Base-by-base conservation (phyloP, 2,113 vertebrate genomes). In the Rhinopithecus roxellana region DNA sequence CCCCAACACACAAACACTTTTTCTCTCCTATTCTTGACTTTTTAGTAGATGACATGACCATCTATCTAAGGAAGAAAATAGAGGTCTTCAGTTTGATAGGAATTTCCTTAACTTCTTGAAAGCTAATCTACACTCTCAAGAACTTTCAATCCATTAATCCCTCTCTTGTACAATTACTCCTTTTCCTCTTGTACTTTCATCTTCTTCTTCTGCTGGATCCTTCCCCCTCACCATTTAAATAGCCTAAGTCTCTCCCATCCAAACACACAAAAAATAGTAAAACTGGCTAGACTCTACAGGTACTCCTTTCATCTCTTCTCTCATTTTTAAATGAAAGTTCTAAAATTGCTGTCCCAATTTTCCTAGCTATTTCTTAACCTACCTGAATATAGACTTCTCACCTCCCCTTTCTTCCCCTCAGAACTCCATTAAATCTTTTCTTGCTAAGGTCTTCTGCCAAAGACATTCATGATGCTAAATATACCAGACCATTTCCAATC, bases 371-470 rank as follows among this genome's bases (percentile, higher is more conserved):
- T 93, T 35, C 35, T 92, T 84, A 88, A 88, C 30, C 70, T 80
- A 80, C 59, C 69, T 93, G 67, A 43, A 78, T 67, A 45, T 20
- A 61, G 59, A 48, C 40, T 64, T 80, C 17, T 92, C 18, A 50
- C 25, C 17, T 22, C 2, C 5, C 22, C 38, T 43, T 3, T 64
- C 7, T 12, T 20, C 6, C 43, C 50, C 8, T 18, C 25, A 82
- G 38, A 94, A 96, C 8, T 83, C 55, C 67, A 83, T 43, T 94
- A 81, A 85, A 89, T 86, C 17, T 67, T 55, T 84, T 94, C 27
- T 77, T 92, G 45, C 89, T 92, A 67, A 92, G 20, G 27, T 89
- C 50, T 67, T 85, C 81, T 38, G 80, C 57, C 52, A 90, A 75
- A 90, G 10, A 59, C 64, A 30, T 4, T n/a, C 30, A 90, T 82